phyloP scores from a whole-genome alignment of 2,113 vertebrate species.

The Eidolon helvum region DNA sequence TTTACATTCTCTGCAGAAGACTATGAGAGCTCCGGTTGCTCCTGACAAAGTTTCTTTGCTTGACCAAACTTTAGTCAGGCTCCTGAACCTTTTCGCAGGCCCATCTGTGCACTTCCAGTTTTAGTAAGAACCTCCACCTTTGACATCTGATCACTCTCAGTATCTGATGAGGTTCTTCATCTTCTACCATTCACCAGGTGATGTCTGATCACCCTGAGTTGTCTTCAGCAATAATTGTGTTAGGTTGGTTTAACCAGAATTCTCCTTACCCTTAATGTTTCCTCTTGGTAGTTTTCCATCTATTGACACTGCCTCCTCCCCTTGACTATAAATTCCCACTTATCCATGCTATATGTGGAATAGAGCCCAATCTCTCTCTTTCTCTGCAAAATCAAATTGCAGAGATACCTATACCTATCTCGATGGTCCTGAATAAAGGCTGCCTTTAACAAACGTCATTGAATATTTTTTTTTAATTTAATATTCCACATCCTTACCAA shows the following conservation, averaged over 20 bases:
- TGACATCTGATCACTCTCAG: neutral
- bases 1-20: neutral
- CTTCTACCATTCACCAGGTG: neutral
- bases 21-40: neutral
- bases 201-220: neutral
- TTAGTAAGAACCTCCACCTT: neutral
- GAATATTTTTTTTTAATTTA: neutral
- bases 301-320: neutral
- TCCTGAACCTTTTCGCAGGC: neutral
- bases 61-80: neutral
- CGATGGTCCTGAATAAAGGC: neutral
- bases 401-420: neutral
- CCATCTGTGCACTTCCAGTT: neutral
- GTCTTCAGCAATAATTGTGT: neutral
- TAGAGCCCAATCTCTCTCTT: neutral
- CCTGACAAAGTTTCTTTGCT: neutral
- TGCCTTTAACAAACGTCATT: neutral
- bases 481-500: neutral
- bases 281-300: neutral
- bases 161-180: neutral
- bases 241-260: neutral
- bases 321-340: neutral
- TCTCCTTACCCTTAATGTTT: neutral
- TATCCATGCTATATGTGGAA: neutral
- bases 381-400: neutral